phyloP scores from a whole-genome alignment of 2,113 vertebrate species.

The Macrotis lagotis region DNA sequence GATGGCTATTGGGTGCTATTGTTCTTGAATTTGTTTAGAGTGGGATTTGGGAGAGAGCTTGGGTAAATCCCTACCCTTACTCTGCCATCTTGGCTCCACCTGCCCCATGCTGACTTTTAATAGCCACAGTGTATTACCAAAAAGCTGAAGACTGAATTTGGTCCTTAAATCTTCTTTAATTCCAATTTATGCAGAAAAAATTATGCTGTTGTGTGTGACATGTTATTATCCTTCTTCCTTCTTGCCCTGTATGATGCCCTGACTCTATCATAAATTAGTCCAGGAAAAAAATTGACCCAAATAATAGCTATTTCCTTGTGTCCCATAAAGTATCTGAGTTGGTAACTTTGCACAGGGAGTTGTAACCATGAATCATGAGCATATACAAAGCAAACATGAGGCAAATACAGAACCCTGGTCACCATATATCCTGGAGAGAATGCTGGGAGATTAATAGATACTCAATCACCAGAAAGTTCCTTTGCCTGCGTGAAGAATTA shows the following conservation, averaged over 20 bases:
- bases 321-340: slow-evolving; percentile 18
- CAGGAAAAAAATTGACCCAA: slow-evolving; percentile 40
- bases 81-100: too few relatives aligned
- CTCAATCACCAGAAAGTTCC: slow-evolving; percentile 7
- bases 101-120: neutral
- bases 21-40: too few relatives aligned
- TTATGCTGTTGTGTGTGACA: neutral
- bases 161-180: neutral
- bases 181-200: slow-evolving; percentile 48
- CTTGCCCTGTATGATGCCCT: neutral
- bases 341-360: neutral
- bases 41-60: too few relatives aligned
- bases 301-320: neutral
- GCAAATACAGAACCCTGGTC: slow-evolving; percentile 9
- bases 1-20: too few relatives aligned
- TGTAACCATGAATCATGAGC: slow-evolving; percentile 17
- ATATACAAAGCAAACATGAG: slow-evolving; percentile 23
- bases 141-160: neutral
- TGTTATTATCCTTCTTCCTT: neutral
- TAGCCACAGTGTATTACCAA: fast-evolving
- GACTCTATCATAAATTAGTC: slow-evolving; percentile 36
- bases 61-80: too few relatives aligned
- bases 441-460: neutral
- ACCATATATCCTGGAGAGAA: neutral
- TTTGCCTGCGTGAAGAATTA: slow-evolving; percentile 15